Percentiles rank a stretch among this genome's conserved stretches.
phyloP scores from a whole-genome alignment of 1,140 invertebrate genomes.

The Bombus waltoni region DNA sequence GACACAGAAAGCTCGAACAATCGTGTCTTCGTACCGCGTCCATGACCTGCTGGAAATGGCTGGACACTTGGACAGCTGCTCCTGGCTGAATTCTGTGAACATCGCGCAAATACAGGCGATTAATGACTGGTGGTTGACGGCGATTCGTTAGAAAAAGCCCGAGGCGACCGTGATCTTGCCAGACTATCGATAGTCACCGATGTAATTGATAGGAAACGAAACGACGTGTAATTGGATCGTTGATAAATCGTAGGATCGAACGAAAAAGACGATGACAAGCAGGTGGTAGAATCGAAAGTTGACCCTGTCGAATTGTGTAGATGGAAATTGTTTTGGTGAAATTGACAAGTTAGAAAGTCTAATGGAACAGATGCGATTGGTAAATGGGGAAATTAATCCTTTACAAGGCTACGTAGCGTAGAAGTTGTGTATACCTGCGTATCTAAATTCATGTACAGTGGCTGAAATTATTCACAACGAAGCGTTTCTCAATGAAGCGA shows the following conservation, averaged over 20 bases:
- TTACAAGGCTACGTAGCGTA: too few relatives aligned
- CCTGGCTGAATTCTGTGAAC: slow-evolving; percentile 83
- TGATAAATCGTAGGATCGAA: too few relatives aligned
- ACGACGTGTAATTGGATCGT: neutral
- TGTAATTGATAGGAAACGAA: neutral
- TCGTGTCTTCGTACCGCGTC: slow-evolving; percentile 84
- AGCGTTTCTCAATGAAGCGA: too few relatives aligned
- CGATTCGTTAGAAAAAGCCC: slow-evolving; percentile 24
- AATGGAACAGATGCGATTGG: neutral
- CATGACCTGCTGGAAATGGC: slow-evolving; percentile 85
- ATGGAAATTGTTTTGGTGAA: neutral
- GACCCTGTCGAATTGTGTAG: too few relatives aligned
- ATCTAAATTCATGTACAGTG: too few relatives aligned
- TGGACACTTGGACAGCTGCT: slow-evolving; percentile 81
- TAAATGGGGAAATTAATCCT: neutral
- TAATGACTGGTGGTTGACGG: slow-evolving; percentile 19
- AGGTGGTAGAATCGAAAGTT: neutral
- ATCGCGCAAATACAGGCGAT: neutral
- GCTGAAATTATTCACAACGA: too few relatives aligned
- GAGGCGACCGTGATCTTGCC: neutral
- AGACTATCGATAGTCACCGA: neutral
- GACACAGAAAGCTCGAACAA: slow-evolving; percentile 84
- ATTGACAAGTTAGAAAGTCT: neutral
- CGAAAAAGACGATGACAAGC: neutral
- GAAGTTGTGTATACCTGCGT: too few relatives aligned